Base-by-base conservation (phyloP, 2,113 vertebrate genomes). In the Zonotrichia leucophrys region DNA sequence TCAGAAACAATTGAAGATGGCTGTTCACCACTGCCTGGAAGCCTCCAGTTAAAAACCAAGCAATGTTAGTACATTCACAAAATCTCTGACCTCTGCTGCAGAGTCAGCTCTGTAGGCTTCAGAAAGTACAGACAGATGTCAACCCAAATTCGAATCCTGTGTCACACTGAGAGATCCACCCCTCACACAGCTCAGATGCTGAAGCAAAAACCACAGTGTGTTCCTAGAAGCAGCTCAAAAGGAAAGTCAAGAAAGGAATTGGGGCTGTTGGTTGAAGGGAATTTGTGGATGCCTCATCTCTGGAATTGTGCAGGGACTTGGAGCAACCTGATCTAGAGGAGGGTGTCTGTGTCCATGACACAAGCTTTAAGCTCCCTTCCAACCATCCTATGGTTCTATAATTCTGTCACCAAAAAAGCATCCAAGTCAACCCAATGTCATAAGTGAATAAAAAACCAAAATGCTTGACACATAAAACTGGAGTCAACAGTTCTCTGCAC, bases 91-190 rank as follows among this genome's bases (percentile, higher is more conserved):
- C 68, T 52, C n/a, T 50, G 47, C 83, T 82, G 60, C 83, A 90
- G 33, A 79, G 30, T 20, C 10, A 9, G 27, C 53, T 80, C 68
- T 39, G 5, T 2, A 69, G 35, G 18, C 37, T 47, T 73, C 30
- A 30, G 50, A 4, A 73, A 39, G 15, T 2, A 21, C 59, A 59
- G 46, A 33, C 0, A 55, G 17, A 24, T 12, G 7, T 21, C 63
- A 4, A 7, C 63, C 3, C 4, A 15, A 63, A 31, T 58, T 21
- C 64, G 21, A 44, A 39, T 10, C 42, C 42, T 53, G 53, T 17
- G 28, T 30, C 41, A 52, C 0, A 0, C 14, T 8, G 8, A 73
- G 24, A 77, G 22, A 44, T 28, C 3, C 49, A 46, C 7, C 25
- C 41, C 55, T 63, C 47, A 10, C 1, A 1, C 2, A 13, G 16